A percentile compares a stretch with the other conserved stretches of the same genome.
These are phyloP conservation scores for Arizona elegans DNA, from an alignment of 2,113 vertebrate species.

Conservation along the genomic window DNA sequence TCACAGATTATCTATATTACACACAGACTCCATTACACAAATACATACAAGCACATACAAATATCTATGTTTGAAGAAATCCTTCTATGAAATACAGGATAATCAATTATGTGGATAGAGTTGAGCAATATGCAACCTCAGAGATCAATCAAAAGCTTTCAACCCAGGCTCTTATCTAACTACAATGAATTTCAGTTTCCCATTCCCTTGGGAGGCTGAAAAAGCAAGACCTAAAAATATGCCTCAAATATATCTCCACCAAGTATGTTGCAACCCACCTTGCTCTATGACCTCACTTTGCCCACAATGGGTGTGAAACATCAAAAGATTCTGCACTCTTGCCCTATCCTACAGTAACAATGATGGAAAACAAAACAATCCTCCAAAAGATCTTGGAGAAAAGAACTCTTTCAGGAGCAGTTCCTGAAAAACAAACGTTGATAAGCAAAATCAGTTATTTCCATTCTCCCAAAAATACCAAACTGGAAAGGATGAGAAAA, in stretches of 20 bases:
- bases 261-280: not conserved
- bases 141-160: not conserved
- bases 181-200: not conserved
- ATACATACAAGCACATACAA: not conserved
- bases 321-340: not conserved
- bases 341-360: not conserved
- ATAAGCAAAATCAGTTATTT: not conserved
- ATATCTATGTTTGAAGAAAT: not conserved
- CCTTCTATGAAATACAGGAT: not conserved
- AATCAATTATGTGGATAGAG: not conserved
- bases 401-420: not conserved
- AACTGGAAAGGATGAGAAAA: constrained; percentile 1
- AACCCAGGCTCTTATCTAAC: not conserved
- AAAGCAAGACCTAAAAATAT: not conserved
- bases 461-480: not conserved
- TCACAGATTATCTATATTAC: not conserved
- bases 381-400: not conserved
- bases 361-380: not conserved
- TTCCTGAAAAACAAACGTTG: constrained; percentile 21
- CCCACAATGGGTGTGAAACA: not conserved
- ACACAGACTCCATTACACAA: not conserved
- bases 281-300: not conserved
- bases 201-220: not conserved
- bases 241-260: not conserved
- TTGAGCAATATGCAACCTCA: not conserved